A percentile compares a stretch with the other conserved stretches of the same genome.
phyloP scores from a whole-genome alignment of 1,140 invertebrate genomes.

The Drosophila novamexicana region DNA sequence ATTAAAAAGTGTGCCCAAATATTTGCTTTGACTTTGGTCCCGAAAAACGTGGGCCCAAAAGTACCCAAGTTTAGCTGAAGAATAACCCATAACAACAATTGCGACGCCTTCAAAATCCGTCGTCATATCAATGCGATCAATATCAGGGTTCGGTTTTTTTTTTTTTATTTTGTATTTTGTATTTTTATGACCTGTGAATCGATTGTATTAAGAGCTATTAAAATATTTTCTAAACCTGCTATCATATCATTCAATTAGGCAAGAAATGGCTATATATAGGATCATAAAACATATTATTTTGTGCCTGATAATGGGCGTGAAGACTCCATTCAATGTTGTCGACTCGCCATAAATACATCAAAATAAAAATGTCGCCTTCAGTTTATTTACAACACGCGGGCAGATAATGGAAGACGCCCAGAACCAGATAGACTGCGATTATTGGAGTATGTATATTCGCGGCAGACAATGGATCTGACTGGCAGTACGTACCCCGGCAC shows the following conservation, averaged over 20 bases:
- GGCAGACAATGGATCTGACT: conserved; percentile 52
- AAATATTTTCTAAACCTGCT: conserved; percentile 80
- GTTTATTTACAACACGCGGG: conserved; percentile 59
- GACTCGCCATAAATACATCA: conserved; percentile 72
- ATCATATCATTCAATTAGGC: conserved; percentile 83
- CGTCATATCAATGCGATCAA: conserved; percentile 43
- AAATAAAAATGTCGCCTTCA: conserved; percentile 76
- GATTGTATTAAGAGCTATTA: conserved; percentile 83
- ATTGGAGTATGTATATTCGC: conserved; percentile 46
- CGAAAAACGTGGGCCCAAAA: background rate
- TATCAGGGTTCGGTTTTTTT: conserved; percentile 45
- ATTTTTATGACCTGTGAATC: conserved; percentile 58
- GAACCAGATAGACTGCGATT: conserved; percentile 49
- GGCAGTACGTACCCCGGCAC: too few relatives aligned
- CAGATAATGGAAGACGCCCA: conserved; percentile 64
- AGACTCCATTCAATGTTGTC: conserved; percentile 40
- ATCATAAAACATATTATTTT: conserved; percentile 76
- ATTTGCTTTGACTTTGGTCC: background rate
- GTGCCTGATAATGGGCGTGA: conserved; percentile 62
- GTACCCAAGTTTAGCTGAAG: background rate
- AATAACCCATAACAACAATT: conserved; percentile 8
- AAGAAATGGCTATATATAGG: conserved; percentile 77
- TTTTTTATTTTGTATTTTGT: conserved; percentile 48
- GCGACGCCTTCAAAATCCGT: background rate
- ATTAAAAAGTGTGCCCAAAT: too few relatives aligned